phyloP scores from a whole-genome alignment of 2,888 invertebrate genomes.

The Drosophila setosimentum region DNA sequence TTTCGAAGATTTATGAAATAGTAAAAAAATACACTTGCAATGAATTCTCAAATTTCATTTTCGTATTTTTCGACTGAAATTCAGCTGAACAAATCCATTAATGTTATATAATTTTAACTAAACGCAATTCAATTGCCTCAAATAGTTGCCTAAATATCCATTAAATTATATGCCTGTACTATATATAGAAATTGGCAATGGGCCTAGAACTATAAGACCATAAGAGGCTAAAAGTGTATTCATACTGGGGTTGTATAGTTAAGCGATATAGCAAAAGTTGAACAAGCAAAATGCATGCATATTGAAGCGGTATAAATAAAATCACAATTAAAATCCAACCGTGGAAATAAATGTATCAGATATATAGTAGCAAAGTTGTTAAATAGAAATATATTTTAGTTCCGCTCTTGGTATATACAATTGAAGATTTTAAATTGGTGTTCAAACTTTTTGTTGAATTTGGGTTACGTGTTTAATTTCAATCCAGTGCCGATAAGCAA shows the following conservation, averaged over 20 bases:
- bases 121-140: constrained; percentile 37
- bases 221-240: constrained; percentile 40
- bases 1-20: neutral
- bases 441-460: neutral
- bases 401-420: no score
- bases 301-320: constrained; percentile 26
- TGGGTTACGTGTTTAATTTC: neutral
- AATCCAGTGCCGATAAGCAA: neutral
- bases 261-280: constrained; percentile 14
- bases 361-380: neutral
- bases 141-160: constrained; percentile 23
- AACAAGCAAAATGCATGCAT: neutral
- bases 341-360: neutral
- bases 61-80: constrained; percentile 10
- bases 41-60: neutral
- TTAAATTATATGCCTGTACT: neutral
- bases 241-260: constrained; percentile 2
- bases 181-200: constrained; percentile 41
- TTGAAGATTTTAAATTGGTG: neutral
- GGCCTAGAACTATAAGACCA: constrained; percentile 39
- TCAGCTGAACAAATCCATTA: constrained; percentile 39
- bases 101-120: constrained; percentile 64
- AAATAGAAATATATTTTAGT: neutral
- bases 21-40: neutral
- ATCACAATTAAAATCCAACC: neutral